phyloP scores from a whole-genome alignment of 2,888 invertebrate genomes.

The Isoperla grammatica region DNA sequence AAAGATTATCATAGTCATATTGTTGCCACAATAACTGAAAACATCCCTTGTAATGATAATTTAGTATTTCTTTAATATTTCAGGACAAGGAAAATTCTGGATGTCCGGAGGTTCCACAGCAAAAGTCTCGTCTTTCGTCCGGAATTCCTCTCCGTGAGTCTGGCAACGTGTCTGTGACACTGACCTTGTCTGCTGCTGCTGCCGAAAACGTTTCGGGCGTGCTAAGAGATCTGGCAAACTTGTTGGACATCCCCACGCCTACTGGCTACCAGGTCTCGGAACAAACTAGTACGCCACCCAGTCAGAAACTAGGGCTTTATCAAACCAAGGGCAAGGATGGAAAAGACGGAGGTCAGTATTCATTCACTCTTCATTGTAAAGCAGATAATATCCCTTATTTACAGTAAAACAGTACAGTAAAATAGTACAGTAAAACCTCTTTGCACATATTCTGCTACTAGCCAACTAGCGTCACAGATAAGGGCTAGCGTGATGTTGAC shows the following conservation, averaged over 20 bases:
- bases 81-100: conserved; percentile 59
- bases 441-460: no score
- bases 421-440: no score
- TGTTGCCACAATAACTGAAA: no score
- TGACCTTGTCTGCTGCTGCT: conserved; percentile 86
- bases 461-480: background rate
- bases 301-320: conserved; percentile 73
- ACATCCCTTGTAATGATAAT: no score
- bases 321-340: conserved; percentile 77
- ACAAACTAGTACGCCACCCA: conserved; percentile 70
- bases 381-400: conserved; percentile 11
- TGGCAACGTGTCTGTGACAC: conserved; percentile 87
- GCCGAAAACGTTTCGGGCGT: conserved; percentile 94
- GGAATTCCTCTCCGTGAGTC: conserved; percentile 51
- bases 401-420: no score
- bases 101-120: background rate
- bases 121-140: background rate
- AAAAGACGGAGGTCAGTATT: conserved; percentile 61
- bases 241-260: conserved; percentile 86
- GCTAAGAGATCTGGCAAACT: conserved; percentile 83
- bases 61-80: no score
- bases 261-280: conserved; percentile 85
- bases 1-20: no score
- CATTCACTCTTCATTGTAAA: conserved; percentile 12
- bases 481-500: no score